phyloP scores from a whole-genome alignment of 2,797 vertebrate genomes.

The Hydrophis major region DNA sequence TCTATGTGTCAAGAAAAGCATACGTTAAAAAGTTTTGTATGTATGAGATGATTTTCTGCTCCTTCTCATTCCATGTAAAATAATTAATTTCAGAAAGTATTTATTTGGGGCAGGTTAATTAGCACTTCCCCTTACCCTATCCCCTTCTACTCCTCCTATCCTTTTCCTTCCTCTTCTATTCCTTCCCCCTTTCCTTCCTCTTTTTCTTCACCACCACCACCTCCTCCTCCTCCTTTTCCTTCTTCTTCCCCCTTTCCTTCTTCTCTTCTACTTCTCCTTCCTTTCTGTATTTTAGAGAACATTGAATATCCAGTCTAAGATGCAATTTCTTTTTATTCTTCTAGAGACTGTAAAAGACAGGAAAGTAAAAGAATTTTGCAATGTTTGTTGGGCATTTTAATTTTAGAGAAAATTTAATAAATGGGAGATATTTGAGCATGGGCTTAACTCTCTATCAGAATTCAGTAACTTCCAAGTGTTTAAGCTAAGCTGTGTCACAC shows the following conservation, averaged over 20 bases:
- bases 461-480: not conserved
- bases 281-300: not conserved
- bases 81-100: not conserved
- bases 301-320: not conserved
- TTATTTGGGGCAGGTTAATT: not conserved
- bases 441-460: not conserved
- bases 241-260: no score
- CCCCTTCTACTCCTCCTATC: not conserved
- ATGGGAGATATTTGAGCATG: not conserved
- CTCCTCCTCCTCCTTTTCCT: not conserved
- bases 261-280: not conserved
- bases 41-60: not conserved
- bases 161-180: no score
- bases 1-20: not conserved
- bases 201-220: no score
- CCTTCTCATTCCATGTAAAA: not conserved
- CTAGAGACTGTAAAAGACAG: not conserved
- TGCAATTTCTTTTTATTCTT: not conserved
- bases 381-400: not conserved
- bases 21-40: not conserved
- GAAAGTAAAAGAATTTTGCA: not conserved
- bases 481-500: not conserved
- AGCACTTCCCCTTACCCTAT: not conserved
- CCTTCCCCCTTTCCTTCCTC: no score
- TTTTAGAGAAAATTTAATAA: not conserved